Evolutionary conservation across 2,888 invertebrate genomes (phyloP), one percentile per base, ranked within the genome.

Genomic region (Epinotia brunnichana): DNA sequence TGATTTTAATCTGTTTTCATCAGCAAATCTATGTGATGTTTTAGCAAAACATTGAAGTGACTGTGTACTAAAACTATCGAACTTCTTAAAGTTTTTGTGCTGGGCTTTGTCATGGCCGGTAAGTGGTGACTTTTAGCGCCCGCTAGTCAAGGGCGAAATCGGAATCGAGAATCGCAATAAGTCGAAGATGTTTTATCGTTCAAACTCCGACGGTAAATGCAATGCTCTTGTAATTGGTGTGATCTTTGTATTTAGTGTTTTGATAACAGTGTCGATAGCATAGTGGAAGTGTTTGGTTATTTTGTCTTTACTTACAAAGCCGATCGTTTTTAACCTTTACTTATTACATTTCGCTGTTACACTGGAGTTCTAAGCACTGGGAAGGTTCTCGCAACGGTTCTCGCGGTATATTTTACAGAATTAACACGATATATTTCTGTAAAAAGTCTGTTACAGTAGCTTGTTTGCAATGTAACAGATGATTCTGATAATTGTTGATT

Each of bases 31-130:
- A 89, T 94, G 93, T 92, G 90, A 92, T 93, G 93, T 93, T 93
- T 92, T 94, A 93, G 87, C 85, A 87, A 90, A 90, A 90, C 89
- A 86, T 84, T 89, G 80, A 85, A 88, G 92, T 92, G 92, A 89
- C 90, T 92, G 93, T 93, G 93, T 87, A 85, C 81, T 89, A 87
- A 90, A 90, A 93, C 90, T 92, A 88, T 92, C 79, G 87, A 91
- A 92, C 90, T 92, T 90, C 88, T 87, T 89, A 90, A 88, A 92
- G 91, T 92, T 91, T 87, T 91, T 90, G 92, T 92, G 93, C 93
- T 92, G 92, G 93, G 92, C 90, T 94, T 94, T 95, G 96, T 95
- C 95, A 96, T 96, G 96, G 96, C 96, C 96, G 96, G 96, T 96
- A 95, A 96, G 96, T 95, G 93, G 92, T 91, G 93, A 93, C 92